These are phyloP conservation scores for Amiota communis DNA, from an alignment of 2,888 invertebrate species.

Conservation along the genomic window DNA sequence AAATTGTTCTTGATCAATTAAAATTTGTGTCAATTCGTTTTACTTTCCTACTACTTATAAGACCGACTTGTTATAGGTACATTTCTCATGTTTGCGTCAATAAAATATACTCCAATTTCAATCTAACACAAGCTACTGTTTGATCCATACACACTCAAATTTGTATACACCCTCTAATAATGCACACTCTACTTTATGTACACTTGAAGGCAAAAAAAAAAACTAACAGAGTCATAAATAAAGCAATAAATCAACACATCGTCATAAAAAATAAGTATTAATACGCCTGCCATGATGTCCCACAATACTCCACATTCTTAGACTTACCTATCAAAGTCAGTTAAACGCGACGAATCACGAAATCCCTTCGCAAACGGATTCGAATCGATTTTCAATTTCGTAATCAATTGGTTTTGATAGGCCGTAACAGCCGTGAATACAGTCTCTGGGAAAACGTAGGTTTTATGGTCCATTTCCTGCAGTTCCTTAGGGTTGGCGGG, in stretches of 20 bases:
- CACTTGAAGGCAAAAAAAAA: neutral
- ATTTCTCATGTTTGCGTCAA: slow-evolving; percentile 64
- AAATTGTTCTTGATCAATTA: no score
- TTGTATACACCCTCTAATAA: no score
- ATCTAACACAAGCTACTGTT: slow-evolving; percentile 50
- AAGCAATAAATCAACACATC: slow-evolving; percentile 55
- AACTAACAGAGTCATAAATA: slow-evolving; percentile 51
- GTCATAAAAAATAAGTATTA: slow-evolving; percentile 30
- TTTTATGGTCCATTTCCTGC: slow-evolving; percentile 94
- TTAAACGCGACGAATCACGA: slow-evolving; percentile 94
- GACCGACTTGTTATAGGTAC: neutral
- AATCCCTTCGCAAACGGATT: slow-evolving; percentile 99
- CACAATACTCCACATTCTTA: slow-evolving; percentile 22
- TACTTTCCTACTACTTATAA: no score
- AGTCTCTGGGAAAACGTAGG: slow-evolving; percentile 97
- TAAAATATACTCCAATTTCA: slow-evolving; percentile 45
- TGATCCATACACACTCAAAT: neutral
- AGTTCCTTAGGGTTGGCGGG: slow-evolving; percentile 85
- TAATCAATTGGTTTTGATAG: slow-evolving; percentile 99
- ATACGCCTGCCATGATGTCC: slow-evolving; percentile 13
- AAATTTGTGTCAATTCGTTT: no score
- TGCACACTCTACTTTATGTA: no score
- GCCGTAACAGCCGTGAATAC: slow-evolving; percentile 99
- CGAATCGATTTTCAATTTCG: slow-evolving; percentile 98
- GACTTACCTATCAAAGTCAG: slow-evolving; percentile 89